Conservation (phyloP, 1,140 invertebrate genomes). For the Drosophila ercepeae region DNA sequence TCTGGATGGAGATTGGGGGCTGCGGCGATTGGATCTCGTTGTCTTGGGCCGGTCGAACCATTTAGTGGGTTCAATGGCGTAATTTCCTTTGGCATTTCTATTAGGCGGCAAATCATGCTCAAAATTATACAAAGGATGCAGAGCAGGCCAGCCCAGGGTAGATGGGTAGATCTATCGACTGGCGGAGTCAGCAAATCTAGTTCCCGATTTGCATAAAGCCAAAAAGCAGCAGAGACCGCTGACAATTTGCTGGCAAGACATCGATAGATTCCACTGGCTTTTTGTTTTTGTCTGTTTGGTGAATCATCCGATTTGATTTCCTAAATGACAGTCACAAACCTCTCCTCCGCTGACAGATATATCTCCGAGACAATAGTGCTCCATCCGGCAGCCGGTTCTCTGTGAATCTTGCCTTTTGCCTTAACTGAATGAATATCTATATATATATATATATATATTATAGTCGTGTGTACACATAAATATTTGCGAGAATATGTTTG, state of each 20-base stretch:
- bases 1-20: conserved; percentile 1
- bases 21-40: conserved; percentile 16
- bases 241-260: conserved; percentile 45
- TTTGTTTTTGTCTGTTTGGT: conserved; percentile 42
- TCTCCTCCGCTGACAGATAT: conserved; percentile 23
- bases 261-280: conserved; percentile 34
- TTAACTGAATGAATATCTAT: conserved; percentile 63
- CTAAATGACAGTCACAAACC: conserved; percentile 62
- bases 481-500: conserved; percentile 28
- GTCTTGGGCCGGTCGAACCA: conserved; percentile 31
- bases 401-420: conserved; percentile 36
- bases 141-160: conserved; percentile 12
- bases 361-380: conserved; percentile 34
- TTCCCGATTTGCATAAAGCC: conserved; percentile 59
- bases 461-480: conserved; percentile 12
- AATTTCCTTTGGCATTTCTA: conserved; percentile 62
- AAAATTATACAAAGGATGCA: conserved; percentile 59
- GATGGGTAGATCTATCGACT: conserved; percentile 15
- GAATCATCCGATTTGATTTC: conserved; percentile 75
- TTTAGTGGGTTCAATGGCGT: conserved; percentile 68
- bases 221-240: conserved; percentile 21
- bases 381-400: conserved; percentile 56
- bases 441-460: conserved; percentile 23
- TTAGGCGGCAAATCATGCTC: conserved; percentile 62
- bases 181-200: conserved; percentile 39